Evolutionary conservation across 53 echinoderm and acorn worm genomes (phyloP).

Genomic region (Stichopus horrens): DNA sequence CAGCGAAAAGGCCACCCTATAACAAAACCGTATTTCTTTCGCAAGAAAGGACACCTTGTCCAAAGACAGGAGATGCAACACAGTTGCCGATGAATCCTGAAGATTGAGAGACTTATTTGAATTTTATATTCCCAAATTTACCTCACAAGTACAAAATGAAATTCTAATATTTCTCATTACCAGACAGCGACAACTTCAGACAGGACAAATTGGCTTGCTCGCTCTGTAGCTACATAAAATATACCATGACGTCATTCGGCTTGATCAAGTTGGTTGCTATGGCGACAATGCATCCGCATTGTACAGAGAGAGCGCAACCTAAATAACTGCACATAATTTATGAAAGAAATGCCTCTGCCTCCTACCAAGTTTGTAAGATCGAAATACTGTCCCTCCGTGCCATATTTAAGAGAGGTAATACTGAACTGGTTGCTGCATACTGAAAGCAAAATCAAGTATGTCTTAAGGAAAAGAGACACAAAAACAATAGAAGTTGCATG

Average conservation of each 20-base stretch:
- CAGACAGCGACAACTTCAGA: neutral
- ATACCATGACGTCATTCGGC: neutral
- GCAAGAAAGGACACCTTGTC: too few species aligned
- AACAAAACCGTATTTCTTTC: too few species aligned
- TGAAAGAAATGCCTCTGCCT: neutral
- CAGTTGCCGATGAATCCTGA: too few species aligned
- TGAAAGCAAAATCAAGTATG: neutral
- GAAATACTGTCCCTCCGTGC: too few species aligned
- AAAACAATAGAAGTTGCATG: neutral
- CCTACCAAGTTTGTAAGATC: too few species aligned
- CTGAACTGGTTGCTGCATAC: neutral
- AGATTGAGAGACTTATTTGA: too few species aligned
- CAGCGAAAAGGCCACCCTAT: too few species aligned
- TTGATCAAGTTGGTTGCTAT: neutral
- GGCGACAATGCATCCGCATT: neutral
- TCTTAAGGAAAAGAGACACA: neutral
- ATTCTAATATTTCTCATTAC: neutral
- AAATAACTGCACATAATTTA: slow-evolving; percentile 3
- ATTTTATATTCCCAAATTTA: too few species aligned
- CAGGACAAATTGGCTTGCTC: neutral
- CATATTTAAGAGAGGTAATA: too few species aligned
- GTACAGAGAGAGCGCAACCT: neutral
- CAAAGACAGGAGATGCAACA: too few species aligned
- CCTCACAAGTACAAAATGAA: neutral
- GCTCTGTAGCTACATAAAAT: neutral